Conservation (phyloP, 1,140 invertebrate species). For the Lanistes nyassanus region DNA sequence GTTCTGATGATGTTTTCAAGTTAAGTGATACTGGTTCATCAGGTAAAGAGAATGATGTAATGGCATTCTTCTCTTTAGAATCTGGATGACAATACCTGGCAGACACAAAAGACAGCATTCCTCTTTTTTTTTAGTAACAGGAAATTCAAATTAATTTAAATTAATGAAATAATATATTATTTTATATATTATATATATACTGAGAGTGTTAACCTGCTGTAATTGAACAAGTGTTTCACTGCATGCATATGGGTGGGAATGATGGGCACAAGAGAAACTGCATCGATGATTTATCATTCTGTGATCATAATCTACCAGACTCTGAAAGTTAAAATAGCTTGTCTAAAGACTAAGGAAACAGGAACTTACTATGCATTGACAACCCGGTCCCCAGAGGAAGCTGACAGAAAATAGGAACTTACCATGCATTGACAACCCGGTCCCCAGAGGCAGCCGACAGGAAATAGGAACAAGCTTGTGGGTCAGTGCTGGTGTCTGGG, state of each 20-base stretch:
- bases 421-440: conserved; percentile 74
- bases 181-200: too few relatives aligned
- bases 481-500: conserved; percentile 40
- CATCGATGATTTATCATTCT: too few relatives aligned
- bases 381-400: conserved; percentile 67
- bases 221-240: too few relatives aligned
- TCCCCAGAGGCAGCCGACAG: conserved; percentile 74
- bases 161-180: too few relatives aligned
- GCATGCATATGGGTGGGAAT: too few relatives aligned
- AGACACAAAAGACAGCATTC: conserved; percentile 14
- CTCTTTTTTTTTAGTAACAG: too few relatives aligned
- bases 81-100: conserved; percentile 51
- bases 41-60: conserved; percentile 73
- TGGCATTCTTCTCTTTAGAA: conserved; percentile 52
- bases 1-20: conserved; percentile 54
- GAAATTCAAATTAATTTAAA: too few relatives aligned
- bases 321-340: too few relatives aligned
- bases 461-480: conserved; percentile 68
- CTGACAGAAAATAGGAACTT: conserved; percentile 36
- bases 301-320: too few relatives aligned
- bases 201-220: too few relatives aligned
- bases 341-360: too few relatives aligned
- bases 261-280: too few relatives aligned
- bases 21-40: conserved; percentile 74
- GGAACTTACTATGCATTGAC: conserved; percentile 73